phyloP scores from a whole-genome alignment of 1,140 invertebrate species.

The Pseudomyrmex cubaensis region DNA sequence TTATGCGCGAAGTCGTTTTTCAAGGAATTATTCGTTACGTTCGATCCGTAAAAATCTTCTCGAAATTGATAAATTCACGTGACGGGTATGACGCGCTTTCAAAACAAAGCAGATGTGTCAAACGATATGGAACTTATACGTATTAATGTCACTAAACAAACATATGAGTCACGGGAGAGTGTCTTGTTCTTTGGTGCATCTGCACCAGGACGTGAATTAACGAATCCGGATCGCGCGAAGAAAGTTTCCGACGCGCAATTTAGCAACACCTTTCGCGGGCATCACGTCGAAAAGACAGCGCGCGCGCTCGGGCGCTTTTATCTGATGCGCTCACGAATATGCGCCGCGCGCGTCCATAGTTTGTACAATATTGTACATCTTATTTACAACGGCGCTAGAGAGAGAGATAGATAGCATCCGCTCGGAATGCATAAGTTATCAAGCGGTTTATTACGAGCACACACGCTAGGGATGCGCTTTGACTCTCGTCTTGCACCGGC shows the following conservation, averaged over 20 bases:
- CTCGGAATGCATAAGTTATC: slow-evolving; percentile 75
- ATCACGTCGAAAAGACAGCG: slow-evolving; percentile 56
- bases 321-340: slow-evolving; percentile 51
- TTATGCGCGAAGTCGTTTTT: slow-evolving; percentile 3
- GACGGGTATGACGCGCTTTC: background rate
- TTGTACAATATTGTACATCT: slow-evolving; percentile 35
- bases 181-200: slow-evolving; percentile 9
- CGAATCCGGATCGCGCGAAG: slow-evolving; percentile 48
- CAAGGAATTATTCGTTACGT: background rate
- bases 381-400: slow-evolving; percentile 71
- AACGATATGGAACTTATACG: no score
- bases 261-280: slow-evolving; percentile 40
- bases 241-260: slow-evolving; percentile 65
- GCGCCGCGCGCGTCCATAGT: slow-evolving; percentile 55
- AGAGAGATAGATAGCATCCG: slow-evolving; percentile 70
- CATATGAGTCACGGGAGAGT: background rate
- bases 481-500: slow-evolving; percentile 34
- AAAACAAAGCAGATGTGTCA: no score
- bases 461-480: slow-evolving; percentile 63
- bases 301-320: slow-evolving; percentile 9
- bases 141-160: background rate
- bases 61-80: background rate
- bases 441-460: slow-evolving; percentile 72
- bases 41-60: background rate
- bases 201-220: slow-evolving; percentile 4